phyloP scores from a whole-genome alignment of 2,113 vertebrate genomes.

The Empidonax traillii region DNA sequence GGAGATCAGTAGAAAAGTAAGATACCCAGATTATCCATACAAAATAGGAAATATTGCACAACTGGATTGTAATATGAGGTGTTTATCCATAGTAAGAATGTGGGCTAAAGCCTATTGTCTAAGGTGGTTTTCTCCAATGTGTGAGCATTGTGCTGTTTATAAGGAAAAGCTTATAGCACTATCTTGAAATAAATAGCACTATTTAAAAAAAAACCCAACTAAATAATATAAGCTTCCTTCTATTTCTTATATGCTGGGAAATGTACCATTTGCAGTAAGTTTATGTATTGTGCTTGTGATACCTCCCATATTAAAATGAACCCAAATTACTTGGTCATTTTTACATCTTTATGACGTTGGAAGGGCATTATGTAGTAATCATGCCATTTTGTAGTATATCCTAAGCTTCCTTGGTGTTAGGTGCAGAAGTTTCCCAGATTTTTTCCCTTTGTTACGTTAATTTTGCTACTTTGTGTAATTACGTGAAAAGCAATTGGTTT shows the following conservation, averaged over 20 bases:
- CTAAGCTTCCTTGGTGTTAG: neutral
- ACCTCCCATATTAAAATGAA: neutral
- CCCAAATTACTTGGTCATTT: neutral
- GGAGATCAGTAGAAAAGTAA: neutral
- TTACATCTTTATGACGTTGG: neutral
- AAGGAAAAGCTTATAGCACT: neutral
- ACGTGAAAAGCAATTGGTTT: neutral
- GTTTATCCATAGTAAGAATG: neutral
- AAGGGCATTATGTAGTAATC: neutral
- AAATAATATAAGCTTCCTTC: neutral
- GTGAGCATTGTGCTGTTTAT: neutral
- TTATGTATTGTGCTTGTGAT: neutral
- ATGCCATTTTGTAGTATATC: neutral
- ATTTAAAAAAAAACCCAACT: neutral
- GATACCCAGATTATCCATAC: neutral
- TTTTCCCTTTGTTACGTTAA: neutral
- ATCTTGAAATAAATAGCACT: neutral
- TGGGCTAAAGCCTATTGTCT: neutral
- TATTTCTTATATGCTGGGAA: neutral
- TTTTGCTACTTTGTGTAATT: neutral
- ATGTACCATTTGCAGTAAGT: neutral
- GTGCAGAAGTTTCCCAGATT: neutral
- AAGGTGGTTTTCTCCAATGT: neutral
- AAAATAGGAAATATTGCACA: neutral
- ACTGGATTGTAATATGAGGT: neutral